phyloP scores from a whole-genome alignment of 2,888 invertebrate genomes.

The Arrhopalites spinosus region DNA sequence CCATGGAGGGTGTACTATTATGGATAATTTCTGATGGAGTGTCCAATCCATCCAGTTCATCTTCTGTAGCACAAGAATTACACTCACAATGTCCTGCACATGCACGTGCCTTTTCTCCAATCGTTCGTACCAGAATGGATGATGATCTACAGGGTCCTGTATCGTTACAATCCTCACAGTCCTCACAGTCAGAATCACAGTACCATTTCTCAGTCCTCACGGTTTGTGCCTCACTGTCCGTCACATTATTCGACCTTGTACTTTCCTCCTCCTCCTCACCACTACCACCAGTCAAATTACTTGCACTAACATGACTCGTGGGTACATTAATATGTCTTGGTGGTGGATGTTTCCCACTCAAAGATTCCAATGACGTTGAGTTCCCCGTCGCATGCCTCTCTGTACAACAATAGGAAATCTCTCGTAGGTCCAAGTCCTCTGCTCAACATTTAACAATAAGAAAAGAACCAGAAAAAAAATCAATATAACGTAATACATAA shows the following conservation, averaged over 20 bases:
- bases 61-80: conserved; percentile 48
- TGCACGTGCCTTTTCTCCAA: conserved; percentile 45
- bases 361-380: conserved; percentile 54
- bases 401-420: conserved; percentile 52
- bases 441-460: conserved; percentile 36
- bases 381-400: conserved; percentile 48
- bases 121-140: conserved; percentile 46
- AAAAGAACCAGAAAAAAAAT: not conserved
- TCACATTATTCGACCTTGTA: not conserved
- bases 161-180: conserved; percentile 37
- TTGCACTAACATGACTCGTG: conserved; percentile 23
- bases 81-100: conserved; percentile 53
- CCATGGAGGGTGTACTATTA: conserved; percentile 54
- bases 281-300: conserved; percentile 29
- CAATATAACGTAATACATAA: not conserved
- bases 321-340: conserved; percentile 39
- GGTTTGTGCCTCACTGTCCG: conserved; percentile 47
- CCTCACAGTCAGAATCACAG: conserved; percentile 42
- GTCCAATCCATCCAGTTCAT: conserved; percentile 36
- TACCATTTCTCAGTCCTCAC: conserved; percentile 45
- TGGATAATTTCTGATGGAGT: conserved; percentile 6
- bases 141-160: conserved; percentile 24
- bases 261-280: conserved; percentile 42
- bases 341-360: conserved; percentile 50
- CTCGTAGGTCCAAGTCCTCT: conserved; percentile 55